Evolutionary conservation across 2,113 vertebrate genomes (phyloP).

Genomic region (Elanoides forficatus): DNA sequence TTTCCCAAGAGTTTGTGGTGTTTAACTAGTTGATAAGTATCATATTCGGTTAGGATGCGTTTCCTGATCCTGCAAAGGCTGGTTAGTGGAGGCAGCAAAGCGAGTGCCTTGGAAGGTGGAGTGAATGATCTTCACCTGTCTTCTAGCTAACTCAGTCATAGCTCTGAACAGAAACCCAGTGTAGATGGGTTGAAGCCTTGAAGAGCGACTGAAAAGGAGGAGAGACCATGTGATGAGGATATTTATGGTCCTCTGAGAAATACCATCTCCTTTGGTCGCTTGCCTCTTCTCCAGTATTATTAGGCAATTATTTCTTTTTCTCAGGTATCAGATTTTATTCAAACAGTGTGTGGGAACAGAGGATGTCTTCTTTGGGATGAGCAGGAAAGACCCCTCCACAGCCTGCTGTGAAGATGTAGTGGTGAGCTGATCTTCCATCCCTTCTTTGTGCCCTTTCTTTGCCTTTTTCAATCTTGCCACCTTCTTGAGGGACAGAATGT

Average conservation of each 20-base stretch:
- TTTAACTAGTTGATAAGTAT: neutral
- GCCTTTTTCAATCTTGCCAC: neutral
- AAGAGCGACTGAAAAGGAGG: neutral
- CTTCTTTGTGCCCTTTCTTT: neutral
- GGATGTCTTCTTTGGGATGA: constrained; percentile 89
- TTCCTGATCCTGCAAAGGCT: neutral
- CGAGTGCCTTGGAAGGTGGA: neutral
- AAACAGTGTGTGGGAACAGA: constrained; percentile 89
- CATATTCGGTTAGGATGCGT: neutral
- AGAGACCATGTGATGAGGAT: neutral
- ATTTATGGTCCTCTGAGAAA: neutral
- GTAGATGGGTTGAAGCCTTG: neutral
- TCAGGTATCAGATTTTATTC: constrained; percentile 87
- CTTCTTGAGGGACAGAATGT: neutral
- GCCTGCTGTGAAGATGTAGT: constrained; percentile 90
- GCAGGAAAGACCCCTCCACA: constrained; percentile 85
- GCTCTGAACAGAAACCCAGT: neutral
- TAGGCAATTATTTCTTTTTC: neutral
- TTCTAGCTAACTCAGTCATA: neutral
- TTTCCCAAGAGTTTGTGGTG: neutral
- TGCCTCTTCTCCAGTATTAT: neutral
- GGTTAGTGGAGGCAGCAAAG: neutral
- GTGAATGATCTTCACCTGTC: neutral
- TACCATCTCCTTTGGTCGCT: neutral
- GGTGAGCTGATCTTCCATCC: constrained; percentile 71